phyloP scores from a whole-genome alignment of 2,113 vertebrate species.

The Narcine bancroftii region DNA sequence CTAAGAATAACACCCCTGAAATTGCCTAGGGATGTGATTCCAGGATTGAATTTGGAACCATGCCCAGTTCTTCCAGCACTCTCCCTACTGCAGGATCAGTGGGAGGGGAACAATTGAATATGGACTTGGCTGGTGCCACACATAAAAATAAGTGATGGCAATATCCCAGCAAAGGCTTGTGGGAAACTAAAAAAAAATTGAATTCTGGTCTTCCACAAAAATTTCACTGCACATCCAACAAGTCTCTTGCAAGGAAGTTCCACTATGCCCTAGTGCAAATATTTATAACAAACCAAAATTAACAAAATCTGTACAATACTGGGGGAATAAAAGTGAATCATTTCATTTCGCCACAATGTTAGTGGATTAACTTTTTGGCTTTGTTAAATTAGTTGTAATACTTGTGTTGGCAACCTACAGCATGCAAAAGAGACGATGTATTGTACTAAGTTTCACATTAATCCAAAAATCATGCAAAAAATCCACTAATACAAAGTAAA shows the following conservation, averaged over 20 bases:
- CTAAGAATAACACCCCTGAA: not conserved
- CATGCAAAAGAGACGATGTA: not conserved
- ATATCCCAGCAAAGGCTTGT: not conserved
- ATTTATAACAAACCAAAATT: not conserved
- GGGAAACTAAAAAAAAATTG: not conserved
- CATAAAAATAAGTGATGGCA: not conserved
- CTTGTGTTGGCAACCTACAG: not conserved
- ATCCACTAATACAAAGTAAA: not conserved
- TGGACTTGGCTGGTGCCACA: not conserved
- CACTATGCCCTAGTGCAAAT: not conserved
- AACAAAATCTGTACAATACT: not conserved
- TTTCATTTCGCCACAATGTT: not conserved
- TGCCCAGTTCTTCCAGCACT: not conserved
- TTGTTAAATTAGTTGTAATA: not conserved
- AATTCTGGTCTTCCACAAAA: not conserved
- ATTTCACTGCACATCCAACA: not conserved
- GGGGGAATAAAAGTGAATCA: not conserved
- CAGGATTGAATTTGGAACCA: not conserved
- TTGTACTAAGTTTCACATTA: not conserved
- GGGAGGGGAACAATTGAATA: not conserved
- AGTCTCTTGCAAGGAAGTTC: not conserved
- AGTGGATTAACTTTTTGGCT: not conserved
- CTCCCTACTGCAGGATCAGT: not conserved
- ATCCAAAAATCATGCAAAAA: not conserved
- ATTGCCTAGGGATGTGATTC: not conserved